A percentile compares a stretch with the other conserved stretches of the same genome.
These are phyloP conservation scores for Tenualosa thibaudeaui DNA, from an alignment of 2,797 vertebrate genomes.

Conservation along the genomic window DNA sequence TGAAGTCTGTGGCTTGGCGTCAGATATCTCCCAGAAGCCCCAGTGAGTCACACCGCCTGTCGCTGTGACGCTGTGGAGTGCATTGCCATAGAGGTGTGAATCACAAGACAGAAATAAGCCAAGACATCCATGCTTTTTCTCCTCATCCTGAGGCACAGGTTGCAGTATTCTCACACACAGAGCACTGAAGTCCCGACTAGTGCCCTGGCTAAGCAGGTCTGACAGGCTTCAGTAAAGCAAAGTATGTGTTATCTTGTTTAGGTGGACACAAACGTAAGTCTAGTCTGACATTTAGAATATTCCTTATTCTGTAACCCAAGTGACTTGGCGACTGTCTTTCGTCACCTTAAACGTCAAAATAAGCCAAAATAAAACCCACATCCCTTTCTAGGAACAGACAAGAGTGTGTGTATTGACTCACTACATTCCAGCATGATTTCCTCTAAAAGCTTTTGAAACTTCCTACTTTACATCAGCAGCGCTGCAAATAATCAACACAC, in stretches of 20 bases:
- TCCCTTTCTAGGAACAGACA: background rate
- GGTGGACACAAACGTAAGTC: background rate
- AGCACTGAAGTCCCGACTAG: background rate
- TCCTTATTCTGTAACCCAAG: background rate
- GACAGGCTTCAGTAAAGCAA: background rate
- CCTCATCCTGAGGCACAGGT: background rate
- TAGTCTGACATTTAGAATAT: background rate
- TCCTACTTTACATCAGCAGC: background rate
- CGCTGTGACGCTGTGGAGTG: slow-evolving; percentile 45
- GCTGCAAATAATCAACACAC: background rate
- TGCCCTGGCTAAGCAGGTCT: background rate
- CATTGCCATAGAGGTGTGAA: slow-evolving; percentile 60
- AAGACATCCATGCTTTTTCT: slow-evolving; percentile 2
- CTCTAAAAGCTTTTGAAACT: background rate
- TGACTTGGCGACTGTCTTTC: too few relatives aligned
- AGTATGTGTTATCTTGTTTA: background rate
- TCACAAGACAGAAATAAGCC: slow-evolving; percentile 55
- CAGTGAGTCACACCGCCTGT: slow-evolving; percentile 57
- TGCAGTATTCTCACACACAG: background rate
- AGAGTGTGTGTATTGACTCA: background rate
- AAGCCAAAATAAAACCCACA: background rate
- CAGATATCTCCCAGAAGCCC: slow-evolving; percentile 41
- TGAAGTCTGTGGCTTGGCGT: slow-evolving; percentile 29
- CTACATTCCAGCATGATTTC: background rate
- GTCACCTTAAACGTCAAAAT: background rate